Base-by-base conservation (phyloP, 1,140 invertebrate species). In the Tyrophagus putrescentiae region DNA sequence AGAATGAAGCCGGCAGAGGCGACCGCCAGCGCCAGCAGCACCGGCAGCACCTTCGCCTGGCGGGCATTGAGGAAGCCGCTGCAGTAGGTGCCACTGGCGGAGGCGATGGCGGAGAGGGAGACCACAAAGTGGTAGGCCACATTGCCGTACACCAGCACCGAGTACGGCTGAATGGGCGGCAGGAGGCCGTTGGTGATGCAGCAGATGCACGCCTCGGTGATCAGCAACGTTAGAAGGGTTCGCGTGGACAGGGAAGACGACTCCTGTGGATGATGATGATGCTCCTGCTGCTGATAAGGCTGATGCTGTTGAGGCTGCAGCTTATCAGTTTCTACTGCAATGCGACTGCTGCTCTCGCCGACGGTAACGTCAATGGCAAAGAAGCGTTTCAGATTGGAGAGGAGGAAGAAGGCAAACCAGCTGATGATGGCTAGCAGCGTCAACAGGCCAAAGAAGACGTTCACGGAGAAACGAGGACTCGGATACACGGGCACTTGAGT, bases 91-190 rank as follows among this genome's bases (percentile, higher is more conserved):
- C 84, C 18, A 82, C 13, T 67, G 3, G 89, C 88, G 71, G 85
- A 86, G 31, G 87, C 84, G 72, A 91, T 85, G 16, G 81, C 80
- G 18, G 82, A 78, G 29, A 93, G 71, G 3, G 83, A 84, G 16
- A 85, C 82, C 5, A 84, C 78, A 65, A 90, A 75, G 71, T 91
- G 87, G 73, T 91, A 93, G 0, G 84, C 80, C 9, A 76, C 68
- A 64, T 80, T 81, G 2, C 89, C 88, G 69, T 93, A 95, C 0
- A 89, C 87, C 56, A 88, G 74, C 71, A 84, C 85, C 1, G 88
- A 87, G 70, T 84, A 95, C 0, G 87, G 83, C 69, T 92, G 86
- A 53, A 93, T 80, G 56, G 84, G 83, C 3, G 85, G 84, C 57
- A 93, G 75, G 44, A 84, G 78, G 42, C 85, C 87, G 68, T 91